Evolutionary conservation across 2,797 vertebrate species (phyloP).

Genomic region (Cheirogaleus major): DNA sequence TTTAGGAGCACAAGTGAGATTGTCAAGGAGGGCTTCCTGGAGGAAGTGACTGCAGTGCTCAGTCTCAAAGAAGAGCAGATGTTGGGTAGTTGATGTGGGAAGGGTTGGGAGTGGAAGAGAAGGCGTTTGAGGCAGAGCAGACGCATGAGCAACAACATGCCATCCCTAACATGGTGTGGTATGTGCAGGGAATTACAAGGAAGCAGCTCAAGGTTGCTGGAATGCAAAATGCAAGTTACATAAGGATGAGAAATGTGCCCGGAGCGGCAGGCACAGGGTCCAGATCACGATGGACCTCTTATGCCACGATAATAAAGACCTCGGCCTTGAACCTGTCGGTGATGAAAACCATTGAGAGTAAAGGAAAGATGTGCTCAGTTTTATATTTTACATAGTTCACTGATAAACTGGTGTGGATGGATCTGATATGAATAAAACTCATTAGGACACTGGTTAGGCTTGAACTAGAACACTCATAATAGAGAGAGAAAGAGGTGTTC

Average conservation of each 20-base stretch:
- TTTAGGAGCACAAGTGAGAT: background rate
- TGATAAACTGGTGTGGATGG: background rate
- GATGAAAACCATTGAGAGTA: background rate
- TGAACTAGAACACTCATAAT: background rate
- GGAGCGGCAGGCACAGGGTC: fast-evolving
- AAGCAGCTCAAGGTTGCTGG: background rate
- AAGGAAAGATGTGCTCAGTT: background rate
- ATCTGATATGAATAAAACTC: background rate
- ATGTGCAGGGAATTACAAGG: background rate
- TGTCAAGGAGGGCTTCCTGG: background rate
- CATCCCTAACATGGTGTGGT: background rate
- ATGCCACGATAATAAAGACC: background rate
- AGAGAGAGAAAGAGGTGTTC: background rate
- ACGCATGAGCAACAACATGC: background rate
- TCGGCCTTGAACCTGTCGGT: background rate
- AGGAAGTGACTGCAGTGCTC: background rate
- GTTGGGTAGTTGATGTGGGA: background rate
- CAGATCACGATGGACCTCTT: background rate
- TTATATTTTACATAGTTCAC: background rate
- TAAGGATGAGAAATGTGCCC: background rate
- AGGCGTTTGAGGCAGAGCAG: background rate
- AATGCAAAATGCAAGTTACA: too few relatives aligned
- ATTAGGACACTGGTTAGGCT: background rate
- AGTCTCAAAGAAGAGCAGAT: background rate
- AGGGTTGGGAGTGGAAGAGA: background rate